Evolutionary conservation across 2,113 vertebrate species (phyloP).

Genomic region (Scopus umbretta): DNA sequence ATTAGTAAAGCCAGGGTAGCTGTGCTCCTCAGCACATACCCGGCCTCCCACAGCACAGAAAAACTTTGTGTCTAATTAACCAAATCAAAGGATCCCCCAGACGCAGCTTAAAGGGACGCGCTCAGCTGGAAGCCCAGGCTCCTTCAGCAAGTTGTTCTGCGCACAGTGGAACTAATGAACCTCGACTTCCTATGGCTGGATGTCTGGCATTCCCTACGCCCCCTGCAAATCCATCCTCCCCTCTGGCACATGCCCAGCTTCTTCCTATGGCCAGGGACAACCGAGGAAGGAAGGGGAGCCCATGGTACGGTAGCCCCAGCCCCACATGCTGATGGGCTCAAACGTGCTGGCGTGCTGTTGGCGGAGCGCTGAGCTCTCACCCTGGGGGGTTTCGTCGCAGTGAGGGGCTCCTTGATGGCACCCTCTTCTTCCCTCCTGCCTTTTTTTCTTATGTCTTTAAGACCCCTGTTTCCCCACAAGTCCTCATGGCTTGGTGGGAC

Average conservation of each 20-base stretch:
- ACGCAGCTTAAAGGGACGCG: not conserved
- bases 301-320: fast-evolving
- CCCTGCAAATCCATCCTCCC: not conserved
- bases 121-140: not conserved
- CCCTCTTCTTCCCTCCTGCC: not conserved
- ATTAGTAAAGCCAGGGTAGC: not conserved
- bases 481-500: fast-evolving
- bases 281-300: not conserved
- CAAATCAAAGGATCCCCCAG: constrained; percentile 15
- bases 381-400: fast-evolving
- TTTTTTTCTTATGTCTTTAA: not conserved
- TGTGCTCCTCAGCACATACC: not conserved
- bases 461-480: not conserved
- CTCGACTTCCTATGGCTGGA: not conserved
- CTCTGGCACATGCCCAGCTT: not conserved
- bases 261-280: not conserved
- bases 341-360: fast-evolving
- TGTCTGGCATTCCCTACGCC: not conserved
- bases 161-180: not conserved
- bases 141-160: not conserved
- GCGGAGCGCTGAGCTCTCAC: not conserved
- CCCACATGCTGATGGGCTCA: fast-evolving
- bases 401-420: not conserved
- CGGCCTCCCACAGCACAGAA: constrained; percentile 27
- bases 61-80: not conserved